A percentile compares a stretch with the other conserved stretches of the same genome.
Evolutionary conservation across 1,140 invertebrate species (phyloP).

Genomic region (Drosophila teissieri): DNA sequence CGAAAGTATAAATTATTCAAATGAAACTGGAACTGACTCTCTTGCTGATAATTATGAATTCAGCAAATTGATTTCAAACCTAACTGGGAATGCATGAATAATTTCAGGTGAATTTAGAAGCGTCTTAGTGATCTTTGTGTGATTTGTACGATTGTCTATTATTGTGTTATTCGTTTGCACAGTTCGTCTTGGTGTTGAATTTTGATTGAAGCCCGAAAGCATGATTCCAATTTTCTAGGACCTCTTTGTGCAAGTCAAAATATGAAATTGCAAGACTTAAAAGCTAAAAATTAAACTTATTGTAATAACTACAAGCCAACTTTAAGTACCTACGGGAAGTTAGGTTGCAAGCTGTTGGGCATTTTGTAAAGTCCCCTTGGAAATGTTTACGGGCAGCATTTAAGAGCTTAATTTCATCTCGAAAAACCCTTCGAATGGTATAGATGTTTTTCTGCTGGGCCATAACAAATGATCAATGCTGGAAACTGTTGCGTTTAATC

Average conservation of each 20-base stretch:
- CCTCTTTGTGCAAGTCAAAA: not conserved
- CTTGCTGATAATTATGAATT: slow-evolving; percentile 29
- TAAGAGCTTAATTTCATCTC: slow-evolving; percentile 31
- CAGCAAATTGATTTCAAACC: slow-evolving; percentile 23
- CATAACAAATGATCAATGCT: slow-evolving; percentile 79
- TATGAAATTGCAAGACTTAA: not conserved
- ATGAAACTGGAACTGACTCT: slow-evolving; percentile 10
- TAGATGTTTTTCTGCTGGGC: slow-evolving; percentile 27
- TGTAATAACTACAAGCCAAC: not conserved
- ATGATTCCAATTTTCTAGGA: not conserved
- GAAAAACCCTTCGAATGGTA: slow-evolving; percentile 20
- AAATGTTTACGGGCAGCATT: slow-evolving; percentile 12
- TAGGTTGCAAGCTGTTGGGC: not conserved
- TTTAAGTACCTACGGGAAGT: too few relatives aligned
- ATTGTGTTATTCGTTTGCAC: not conserved
- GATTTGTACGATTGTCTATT: not conserved
- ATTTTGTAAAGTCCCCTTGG: not conserved
- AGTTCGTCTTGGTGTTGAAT: not conserved
- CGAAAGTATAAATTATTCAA: slow-evolving; percentile 50
- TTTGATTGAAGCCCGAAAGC: not conserved
- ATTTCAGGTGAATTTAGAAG: not conserved
- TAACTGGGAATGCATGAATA: not conserved
- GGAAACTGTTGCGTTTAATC: slow-evolving; percentile 80
- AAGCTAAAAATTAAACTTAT: not conserved
- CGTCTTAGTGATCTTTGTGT: not conserved